Conservation (phyloP, 2,888 invertebrate genomes). For the Thelaira solivaga region DNA sequence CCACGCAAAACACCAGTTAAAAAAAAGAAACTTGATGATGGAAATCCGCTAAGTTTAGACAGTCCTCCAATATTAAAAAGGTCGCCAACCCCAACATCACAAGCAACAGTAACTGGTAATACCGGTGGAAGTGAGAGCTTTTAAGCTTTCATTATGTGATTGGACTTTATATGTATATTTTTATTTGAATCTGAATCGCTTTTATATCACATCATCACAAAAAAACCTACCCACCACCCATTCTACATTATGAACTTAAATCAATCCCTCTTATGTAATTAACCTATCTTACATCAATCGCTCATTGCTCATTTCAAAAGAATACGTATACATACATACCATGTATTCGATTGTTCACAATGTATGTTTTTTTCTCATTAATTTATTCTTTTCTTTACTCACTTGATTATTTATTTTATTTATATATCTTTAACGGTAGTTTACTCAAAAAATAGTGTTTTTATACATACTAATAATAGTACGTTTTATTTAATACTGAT, state of each 20-base stretch:
- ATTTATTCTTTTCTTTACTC: conserved; percentile 3
- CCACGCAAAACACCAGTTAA: conserved; percentile 73
- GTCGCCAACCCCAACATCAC: conserved; percentile 28
- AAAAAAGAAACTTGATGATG: conserved; percentile 68
- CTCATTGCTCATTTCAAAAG: conserved; percentile 30
- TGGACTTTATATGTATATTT: conserved; percentile 52
- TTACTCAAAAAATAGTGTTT: not conserved
- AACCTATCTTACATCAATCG: conserved; percentile 37
- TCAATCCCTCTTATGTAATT: conserved; percentile 53
- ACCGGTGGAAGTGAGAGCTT: conserved; percentile 60
- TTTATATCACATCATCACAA: conserved; percentile 47
- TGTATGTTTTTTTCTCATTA: conserved; percentile 44
- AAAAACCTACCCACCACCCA: conserved; percentile 48
- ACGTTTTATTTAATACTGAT: no score
- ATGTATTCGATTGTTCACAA: conserved; percentile 17
- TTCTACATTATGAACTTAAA: conserved; percentile 44
- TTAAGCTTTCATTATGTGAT: conserved; percentile 56
- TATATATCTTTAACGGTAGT: not conserved
- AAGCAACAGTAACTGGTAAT: conserved; percentile 45
- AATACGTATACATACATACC: not conserved
- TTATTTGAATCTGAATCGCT: conserved; percentile 50
- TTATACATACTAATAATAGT: not conserved
- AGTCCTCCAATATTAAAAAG: conserved; percentile 31
- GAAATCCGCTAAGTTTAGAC: conserved; percentile 40
- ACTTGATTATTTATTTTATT: not conserved